Conservation (phyloP, 2,113 vertebrate species). For the Protobothrops flavoviridis region DNA sequence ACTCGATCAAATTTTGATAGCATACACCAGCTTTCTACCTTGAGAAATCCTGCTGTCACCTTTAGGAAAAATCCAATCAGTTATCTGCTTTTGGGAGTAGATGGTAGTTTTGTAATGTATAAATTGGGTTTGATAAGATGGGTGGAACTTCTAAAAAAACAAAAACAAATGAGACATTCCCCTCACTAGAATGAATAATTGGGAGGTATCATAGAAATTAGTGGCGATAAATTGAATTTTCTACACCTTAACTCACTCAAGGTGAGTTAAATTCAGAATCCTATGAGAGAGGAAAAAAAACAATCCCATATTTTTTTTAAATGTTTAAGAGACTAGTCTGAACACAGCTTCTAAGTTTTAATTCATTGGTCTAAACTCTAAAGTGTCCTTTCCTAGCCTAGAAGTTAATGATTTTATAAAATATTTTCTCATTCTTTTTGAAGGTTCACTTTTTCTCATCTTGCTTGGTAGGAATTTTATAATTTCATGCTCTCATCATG, state of each 20-base stretch:
- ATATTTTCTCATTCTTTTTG: slow-evolving; percentile 36
- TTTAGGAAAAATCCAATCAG: background rate
- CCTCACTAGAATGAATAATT: background rate
- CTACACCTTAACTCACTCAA: background rate
- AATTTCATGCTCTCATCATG: slow-evolving; percentile 64
- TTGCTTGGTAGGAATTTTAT: slow-evolving; percentile 61
- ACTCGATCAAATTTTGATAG: background rate
- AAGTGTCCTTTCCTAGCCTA: slow-evolving; percentile 30
- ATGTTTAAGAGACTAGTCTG: slow-evolving; percentile 11
- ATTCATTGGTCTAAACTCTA: slow-evolving; percentile 48
- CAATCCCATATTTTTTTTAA: slow-evolving; percentile 25
- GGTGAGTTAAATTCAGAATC: background rate
- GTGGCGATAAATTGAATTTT: background rate
- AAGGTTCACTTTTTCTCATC: slow-evolving; percentile 47
- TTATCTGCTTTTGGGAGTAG: background rate
- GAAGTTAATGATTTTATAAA: slow-evolving; percentile 56
- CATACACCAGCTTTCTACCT: background rate
- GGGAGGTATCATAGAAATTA: background rate
- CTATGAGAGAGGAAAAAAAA: background rate
- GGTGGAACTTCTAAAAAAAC: background rate
- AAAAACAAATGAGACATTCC: background rate
- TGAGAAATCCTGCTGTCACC: background rate
- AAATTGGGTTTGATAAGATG: background rate
- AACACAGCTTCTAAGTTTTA: slow-evolving; percentile 52
- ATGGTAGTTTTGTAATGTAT: background rate